These are phyloP conservation scores for Callimorpha dominula DNA, from an alignment of 2,888 invertebrate genomes.

Conservation along the genomic window DNA sequence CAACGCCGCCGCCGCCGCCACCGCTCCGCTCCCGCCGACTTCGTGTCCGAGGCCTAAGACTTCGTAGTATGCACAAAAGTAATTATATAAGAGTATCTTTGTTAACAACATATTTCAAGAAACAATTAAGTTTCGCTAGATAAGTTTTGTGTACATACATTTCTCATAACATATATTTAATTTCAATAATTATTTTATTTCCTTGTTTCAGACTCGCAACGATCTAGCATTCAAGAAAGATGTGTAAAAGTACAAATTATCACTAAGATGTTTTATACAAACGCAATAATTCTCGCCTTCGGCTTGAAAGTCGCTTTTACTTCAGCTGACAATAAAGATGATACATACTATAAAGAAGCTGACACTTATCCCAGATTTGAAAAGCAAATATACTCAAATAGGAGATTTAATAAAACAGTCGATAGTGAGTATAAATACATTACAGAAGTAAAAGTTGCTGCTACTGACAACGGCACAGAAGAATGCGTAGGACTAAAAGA, in stretches of 20 bases:
- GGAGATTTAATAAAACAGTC: slow-evolving; percentile 27
- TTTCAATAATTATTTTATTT: neutral
- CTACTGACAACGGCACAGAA: slow-evolving; percentile 49
- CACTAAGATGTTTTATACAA: slow-evolving; percentile 27
- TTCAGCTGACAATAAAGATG: slow-evolving; percentile 8
- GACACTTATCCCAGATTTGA: slow-evolving; percentile 9
- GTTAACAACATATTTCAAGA: too few relatives aligned
- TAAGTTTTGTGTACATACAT: neutral
- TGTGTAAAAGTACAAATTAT: neutral
- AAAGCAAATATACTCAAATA: slow-evolving; percentile 10
- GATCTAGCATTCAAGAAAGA: neutral
- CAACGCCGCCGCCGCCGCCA: too few relatives aligned
- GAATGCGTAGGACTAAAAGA: slow-evolving; percentile 75
- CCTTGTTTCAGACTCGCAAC: slow-evolving; percentile 42
- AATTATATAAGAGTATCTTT: too few relatives aligned
- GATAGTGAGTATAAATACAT: slow-evolving; percentile 27
- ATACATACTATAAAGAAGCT: slow-evolving; percentile 21
- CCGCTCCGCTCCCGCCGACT: too few relatives aligned
- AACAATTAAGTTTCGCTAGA: too few relatives aligned
- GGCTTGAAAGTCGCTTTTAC: neutral
- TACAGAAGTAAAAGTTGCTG: slow-evolving; percentile 18
- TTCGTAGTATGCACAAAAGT: too few relatives aligned
- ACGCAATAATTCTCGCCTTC: slow-evolving; percentile 13
- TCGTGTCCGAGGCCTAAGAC: too few relatives aligned
- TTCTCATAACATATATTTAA: neutral